phyloP scores from a whole-genome alignment of 2,797 vertebrate species.

The Arremon brunneinucha region DNA sequence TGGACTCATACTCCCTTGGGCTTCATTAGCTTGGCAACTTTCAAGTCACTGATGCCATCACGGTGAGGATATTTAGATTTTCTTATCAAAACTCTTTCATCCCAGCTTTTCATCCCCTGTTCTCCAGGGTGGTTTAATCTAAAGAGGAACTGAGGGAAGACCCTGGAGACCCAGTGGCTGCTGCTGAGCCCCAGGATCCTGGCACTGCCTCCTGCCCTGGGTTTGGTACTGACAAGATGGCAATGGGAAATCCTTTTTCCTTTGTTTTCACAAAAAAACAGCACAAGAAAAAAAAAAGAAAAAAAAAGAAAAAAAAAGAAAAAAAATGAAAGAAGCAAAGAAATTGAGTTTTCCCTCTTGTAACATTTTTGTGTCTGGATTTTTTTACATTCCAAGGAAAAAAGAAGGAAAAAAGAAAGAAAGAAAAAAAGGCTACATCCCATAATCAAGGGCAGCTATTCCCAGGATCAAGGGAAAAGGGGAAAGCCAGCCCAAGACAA shows the following conservation, averaged over 20 bases:
- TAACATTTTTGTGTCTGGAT: neutral
- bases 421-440: neutral
- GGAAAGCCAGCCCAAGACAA: neutral
- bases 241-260: accelerated
- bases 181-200: neutral
- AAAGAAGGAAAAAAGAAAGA: neutral
- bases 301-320: too few relatives aligned
- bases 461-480: neutral
- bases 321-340: too few relatives aligned
- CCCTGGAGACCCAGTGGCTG: neutral
- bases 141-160: neutral
- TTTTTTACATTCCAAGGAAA: neutral
- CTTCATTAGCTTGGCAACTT: neutral
- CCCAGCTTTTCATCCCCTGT: neutral
- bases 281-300: neutral
- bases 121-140: neutral
- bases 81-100: neutral
- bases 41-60: neutral
- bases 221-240: neutral
- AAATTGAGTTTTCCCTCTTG: neutral
- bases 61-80: neutral
- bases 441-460: neutral
- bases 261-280: neutral
- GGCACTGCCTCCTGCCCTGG: neutral
- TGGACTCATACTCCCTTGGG: neutral